These are phyloP conservation scores for Branchinecta sandiegonensis DNA, from an alignment of 2,888 invertebrate genomes.

Conservation along the genomic window DNA sequence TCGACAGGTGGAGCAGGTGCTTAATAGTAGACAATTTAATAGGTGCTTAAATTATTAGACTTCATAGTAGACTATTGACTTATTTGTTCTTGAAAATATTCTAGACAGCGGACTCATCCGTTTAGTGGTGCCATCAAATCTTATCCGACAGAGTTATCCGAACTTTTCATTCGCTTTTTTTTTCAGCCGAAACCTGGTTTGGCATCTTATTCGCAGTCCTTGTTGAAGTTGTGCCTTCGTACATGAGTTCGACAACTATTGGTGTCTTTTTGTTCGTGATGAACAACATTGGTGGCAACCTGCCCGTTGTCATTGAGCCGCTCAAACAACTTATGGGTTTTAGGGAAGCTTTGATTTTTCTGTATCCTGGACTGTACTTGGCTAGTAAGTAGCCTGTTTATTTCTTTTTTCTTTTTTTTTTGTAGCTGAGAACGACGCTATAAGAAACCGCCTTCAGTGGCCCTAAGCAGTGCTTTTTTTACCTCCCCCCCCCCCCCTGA, in stretches of 20 bases:
- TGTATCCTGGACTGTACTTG: constrained; percentile 73
- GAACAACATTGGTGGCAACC: constrained; percentile 81
- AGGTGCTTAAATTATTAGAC: too few species aligned
- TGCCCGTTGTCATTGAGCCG: constrained; percentile 74
- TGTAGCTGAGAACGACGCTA: not conserved
- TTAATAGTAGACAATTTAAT: too few species aligned
- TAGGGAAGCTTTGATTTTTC: constrained; percentile 66
- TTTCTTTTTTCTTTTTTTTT: not conserved
- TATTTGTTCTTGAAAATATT: too few species aligned
- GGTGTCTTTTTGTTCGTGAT: constrained; percentile 78
- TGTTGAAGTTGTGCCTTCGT: constrained; percentile 69
- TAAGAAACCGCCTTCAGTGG: too few species aligned
- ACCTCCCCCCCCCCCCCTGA: too few species aligned
- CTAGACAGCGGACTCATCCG: too few species aligned
- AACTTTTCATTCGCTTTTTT: too few species aligned
- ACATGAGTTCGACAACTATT: constrained; percentile 65
- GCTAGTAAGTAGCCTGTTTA: constrained; percentile 49
- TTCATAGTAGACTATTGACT: too few species aligned
- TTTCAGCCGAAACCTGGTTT: constrained; percentile 82
- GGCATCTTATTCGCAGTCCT: constrained; percentile 79
- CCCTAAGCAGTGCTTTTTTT: too few species aligned
- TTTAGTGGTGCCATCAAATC: too few species aligned
- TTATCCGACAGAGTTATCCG: too few species aligned
- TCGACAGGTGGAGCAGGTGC: too few species aligned
- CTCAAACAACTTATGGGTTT: constrained; percentile 66